Evolutionary conservation across 2,113 vertebrate genomes (phyloP).

Genomic region (Pipa parva): DNA sequence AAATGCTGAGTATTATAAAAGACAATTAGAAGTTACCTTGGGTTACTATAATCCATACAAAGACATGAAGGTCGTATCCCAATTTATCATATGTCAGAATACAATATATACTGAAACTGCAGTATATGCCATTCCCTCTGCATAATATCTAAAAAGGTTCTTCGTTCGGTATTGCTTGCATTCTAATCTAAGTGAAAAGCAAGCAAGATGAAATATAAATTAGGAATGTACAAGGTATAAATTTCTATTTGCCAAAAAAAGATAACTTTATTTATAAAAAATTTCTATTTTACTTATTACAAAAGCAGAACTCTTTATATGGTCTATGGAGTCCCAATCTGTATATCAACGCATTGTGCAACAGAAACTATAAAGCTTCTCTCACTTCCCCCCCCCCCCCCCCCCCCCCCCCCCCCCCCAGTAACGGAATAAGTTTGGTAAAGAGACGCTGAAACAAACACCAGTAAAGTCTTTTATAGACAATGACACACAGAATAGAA

Average conservation of each 20-base stretch:
- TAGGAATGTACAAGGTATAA: no score
- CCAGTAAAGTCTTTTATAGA: neutral
- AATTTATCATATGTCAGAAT: no score
- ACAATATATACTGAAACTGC: no score
- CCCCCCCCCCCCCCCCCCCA: neutral
- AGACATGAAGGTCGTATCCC: no score
- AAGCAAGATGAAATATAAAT: no score
- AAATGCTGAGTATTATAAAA: no score
- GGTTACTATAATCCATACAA: no score
- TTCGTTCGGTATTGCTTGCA: no score
- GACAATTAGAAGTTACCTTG: no score
- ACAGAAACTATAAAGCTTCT: neutral
- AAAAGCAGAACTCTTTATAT: neutral
- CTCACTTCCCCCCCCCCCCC: neutral
- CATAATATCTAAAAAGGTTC: no score
- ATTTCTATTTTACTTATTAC: constrained; percentile 1
- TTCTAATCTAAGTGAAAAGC: no score
- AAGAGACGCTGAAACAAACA: neutral
- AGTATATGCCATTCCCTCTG: no score
- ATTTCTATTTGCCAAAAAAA: neutral
- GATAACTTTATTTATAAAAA: constrained; percentile 13
- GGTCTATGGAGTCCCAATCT: constrained; percentile 28
- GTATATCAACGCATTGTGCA: neutral
- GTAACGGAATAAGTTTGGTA: neutral
- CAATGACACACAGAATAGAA: neutral